phyloP scores from a whole-genome alignment of 2,888 invertebrate genomes.

The Cheiracanthium punctorium region DNA sequence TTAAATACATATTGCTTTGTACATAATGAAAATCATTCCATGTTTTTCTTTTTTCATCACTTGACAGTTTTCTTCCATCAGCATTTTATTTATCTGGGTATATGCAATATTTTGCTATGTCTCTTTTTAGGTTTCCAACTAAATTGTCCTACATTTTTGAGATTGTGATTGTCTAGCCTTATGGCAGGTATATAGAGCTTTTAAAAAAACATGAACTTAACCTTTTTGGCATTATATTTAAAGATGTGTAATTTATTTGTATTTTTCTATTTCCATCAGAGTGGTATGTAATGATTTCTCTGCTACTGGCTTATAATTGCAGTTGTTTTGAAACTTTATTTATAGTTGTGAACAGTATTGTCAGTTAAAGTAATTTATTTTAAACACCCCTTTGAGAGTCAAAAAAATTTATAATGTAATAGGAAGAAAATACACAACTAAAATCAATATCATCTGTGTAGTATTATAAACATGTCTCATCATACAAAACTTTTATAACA shows the following conservation, averaged over 20 bases:
- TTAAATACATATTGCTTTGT: constrained; percentile 16
- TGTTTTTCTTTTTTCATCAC: background rate
- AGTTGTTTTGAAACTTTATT: no score
- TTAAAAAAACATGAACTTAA: constrained; percentile 30
- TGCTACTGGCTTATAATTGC: background rate
- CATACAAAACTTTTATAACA: no score
- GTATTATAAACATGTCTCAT: no score
- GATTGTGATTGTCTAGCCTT: constrained; percentile 3
- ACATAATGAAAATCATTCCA: constrained; percentile 32
- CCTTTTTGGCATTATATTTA: background rate
- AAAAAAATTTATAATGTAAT: no score
- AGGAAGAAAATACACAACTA: no score
- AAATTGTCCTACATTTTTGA: background rate
- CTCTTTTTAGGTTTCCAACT: background rate
- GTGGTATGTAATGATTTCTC: background rate
- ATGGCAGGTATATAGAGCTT: constrained; percentile 41
- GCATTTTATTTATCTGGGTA: constrained; percentile 1
- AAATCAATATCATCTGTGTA: no score
- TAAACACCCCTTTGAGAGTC: no score
- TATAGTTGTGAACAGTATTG: no score
- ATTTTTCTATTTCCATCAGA: background rate
- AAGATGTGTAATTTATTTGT: background rate
- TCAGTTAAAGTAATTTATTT: no score
- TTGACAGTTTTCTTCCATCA: background rate
- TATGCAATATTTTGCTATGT: constrained; percentile 12